Evolutionary conservation across 2,888 invertebrate species (phyloP), one percentile per base, ranked within the genome.

Genomic region (Drosophila peninsularis): DNA sequence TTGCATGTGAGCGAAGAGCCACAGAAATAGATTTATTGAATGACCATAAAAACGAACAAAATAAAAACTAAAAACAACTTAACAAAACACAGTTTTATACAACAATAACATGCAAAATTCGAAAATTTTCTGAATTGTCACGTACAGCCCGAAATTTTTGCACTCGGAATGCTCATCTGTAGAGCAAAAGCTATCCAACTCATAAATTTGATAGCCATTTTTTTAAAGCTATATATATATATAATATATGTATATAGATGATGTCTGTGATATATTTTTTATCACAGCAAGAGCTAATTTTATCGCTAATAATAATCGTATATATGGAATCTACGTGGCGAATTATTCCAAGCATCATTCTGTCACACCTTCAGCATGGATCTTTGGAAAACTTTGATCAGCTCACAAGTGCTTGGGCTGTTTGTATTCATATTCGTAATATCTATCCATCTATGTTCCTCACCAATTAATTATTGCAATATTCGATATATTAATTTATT

Each of bases 1-100:
- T 83, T 83, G 83, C 83, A 83, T 83, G 82, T 76, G 57, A 42
- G 53, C 6, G 11, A 50, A 36, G 53, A 34, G 41, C 32, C 17
- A 21, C 56, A 37, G 44, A 62, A 78, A 75, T 78, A 78, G 66
- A 82, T 82, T 66, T 75, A 85, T 85, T 75, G 75, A 79, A 75
- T 72, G 54, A 30, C 63, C 76, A 62, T 75, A 67, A 87, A 78
- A 68, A 11, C n/a, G n/a, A 27, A 45, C 21, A 44, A n/a, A 10
- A 7, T n/a, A 17, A 2, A 5, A 39, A 10, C 39, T 41, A 36
- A 47, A 42, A 60, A 49, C 54, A 50, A 44, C 14, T 54, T 53
- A 52, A 36, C 14, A 34, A 27, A 44, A 52, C 45, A 30, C 62
- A 24, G 56, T 30, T 37, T 47, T 32, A 45, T 49, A 47, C 13